Percentiles rank a stretch among this genome's conserved stretches.
These are phyloP conservation scores for Theristicus caerulescens DNA, from an alignment of 2,113 vertebrate species.

Conservation along the genomic window DNA sequence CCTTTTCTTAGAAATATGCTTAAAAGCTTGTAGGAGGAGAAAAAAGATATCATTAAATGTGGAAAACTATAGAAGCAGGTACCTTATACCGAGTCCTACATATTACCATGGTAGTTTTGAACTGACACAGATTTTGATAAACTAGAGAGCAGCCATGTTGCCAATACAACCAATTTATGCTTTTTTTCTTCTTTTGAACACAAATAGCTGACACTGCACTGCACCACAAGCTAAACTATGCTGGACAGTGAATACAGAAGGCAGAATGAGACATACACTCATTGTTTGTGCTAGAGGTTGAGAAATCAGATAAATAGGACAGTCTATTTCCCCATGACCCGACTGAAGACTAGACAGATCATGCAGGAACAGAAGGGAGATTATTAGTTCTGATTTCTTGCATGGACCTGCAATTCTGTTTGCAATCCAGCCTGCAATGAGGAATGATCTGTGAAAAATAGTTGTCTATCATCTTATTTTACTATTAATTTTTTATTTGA, in stretches of 20 bases:
- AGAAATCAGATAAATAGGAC: neutral
- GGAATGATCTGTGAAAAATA: neutral
- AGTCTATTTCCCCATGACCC: neutral
- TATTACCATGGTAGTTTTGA: neutral
- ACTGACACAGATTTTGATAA: neutral
- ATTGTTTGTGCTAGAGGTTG: neutral
- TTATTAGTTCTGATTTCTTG: neutral
- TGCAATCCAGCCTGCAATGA: neutral
- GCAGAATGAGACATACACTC: neutral
- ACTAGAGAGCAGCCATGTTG: neutral
- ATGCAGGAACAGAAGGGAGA: neutral
- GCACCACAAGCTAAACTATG: neutral
- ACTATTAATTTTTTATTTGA: neutral
- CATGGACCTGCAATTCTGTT: neutral
- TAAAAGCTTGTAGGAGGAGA: neutral
- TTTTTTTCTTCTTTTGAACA: neutral
- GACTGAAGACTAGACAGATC: neutral
- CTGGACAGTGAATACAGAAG: neutral
- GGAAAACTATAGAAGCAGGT: neutral
- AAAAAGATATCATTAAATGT: neutral
- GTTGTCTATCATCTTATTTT: neutral
- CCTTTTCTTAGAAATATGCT: neutral
- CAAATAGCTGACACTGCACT: neutral
- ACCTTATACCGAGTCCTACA: neutral
- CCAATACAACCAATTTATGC: neutral